Conservation (phyloP, 2,888 invertebrate species). For the Heliothis peltigera region DNA sequence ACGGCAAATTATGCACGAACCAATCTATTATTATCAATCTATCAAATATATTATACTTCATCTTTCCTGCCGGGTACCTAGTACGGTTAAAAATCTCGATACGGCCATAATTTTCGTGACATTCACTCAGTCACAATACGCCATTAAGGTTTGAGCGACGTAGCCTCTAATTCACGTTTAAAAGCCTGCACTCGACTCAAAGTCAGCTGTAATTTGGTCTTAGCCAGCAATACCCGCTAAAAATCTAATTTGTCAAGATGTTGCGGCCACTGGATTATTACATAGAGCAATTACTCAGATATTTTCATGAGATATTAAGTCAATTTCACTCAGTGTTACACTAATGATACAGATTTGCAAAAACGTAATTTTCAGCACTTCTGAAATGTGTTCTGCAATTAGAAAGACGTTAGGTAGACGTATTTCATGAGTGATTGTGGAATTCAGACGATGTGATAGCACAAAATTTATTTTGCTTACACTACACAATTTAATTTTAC, state of each 20-base stretch:
- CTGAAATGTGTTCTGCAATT: constrained; percentile 54
- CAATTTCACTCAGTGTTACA: constrained; percentile 56
- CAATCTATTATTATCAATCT: constrained; percentile 29
- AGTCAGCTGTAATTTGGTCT: constrained; percentile 88
- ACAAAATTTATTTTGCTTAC: constrained; percentile 34
- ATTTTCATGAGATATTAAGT: constrained; percentile 57
- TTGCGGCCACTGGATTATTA: constrained; percentile 68
- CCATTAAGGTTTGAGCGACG: constrained; percentile 86
- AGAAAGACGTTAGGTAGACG: constrained; percentile 54
- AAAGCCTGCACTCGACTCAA: constrained; percentile 89
- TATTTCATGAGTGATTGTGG: constrained; percentile 51
- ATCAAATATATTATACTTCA: constrained; percentile 41
- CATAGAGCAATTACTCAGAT: constrained; percentile 56
- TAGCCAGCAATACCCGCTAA: constrained; percentile 86
- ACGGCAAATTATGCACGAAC: constrained; percentile 15
- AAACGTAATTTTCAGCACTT: constrained; percentile 56
- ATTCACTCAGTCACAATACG: constrained; percentile 87
- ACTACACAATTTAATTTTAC: constrained; percentile 16
- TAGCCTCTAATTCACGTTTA: constrained; percentile 88
- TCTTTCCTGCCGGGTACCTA: constrained; percentile 55
- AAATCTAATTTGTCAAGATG: constrained; percentile 89
- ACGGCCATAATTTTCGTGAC: constrained; percentile 83
- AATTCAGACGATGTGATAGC: constrained; percentile 44
- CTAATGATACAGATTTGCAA: constrained; percentile 59
- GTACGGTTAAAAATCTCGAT: constrained; percentile 71